A percentile compares a stretch with the other conserved stretches of the same genome.
These are phyloP conservation scores for Nomada ferruginata DNA, from an alignment of 2,888 invertebrate species.

Conservation along the genomic window DNA sequence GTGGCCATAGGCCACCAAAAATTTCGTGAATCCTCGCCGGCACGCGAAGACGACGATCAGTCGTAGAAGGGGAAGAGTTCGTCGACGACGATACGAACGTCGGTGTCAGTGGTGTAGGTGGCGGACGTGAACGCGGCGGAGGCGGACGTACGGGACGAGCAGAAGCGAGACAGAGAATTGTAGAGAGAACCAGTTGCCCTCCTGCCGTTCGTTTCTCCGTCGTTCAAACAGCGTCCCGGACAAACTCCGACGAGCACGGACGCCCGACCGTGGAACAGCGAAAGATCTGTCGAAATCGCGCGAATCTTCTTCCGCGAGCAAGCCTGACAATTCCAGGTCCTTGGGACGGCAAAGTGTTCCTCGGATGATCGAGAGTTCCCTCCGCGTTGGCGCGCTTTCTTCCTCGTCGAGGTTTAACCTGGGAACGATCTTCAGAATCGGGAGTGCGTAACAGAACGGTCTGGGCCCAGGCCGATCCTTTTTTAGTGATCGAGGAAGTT, in stretches of 20 bases:
- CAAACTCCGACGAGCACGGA: slow-evolving; percentile 17
- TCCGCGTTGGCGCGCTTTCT: not conserved
- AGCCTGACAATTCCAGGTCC: not conserved
- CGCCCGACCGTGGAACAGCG: not conserved
- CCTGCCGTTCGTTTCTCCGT: slow-evolving; percentile 62
- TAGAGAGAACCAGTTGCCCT: slow-evolving; percentile 60
- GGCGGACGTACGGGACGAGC: slow-evolving; percentile 34
- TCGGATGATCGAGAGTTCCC: not conserved
- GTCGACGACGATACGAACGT: slow-evolving; percentile 54
- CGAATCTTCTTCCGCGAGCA: not conserved
- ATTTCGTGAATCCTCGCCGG: slow-evolving; percentile 60
- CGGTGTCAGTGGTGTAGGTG: slow-evolving; percentile 49
- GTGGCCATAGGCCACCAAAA: slow-evolving; percentile 37
- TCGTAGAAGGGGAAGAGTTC: slow-evolving; percentile 39
- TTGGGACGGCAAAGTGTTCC: not conserved
- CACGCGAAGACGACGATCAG: slow-evolving; percentile 18
- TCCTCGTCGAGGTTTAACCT: not conserved
- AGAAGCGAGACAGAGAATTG: slow-evolving; percentile 56
- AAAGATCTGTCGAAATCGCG: not conserved
- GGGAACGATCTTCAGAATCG: not conserved
- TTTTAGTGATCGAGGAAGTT: not conserved
- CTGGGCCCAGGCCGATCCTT: not conserved
- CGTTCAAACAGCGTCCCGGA: slow-evolving; percentile 56
- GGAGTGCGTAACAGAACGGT: not conserved
- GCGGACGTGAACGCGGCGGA: slow-evolving; percentile 43